Evolutionary conservation across 2,888 invertebrate genomes (phyloP).

Genomic region (Lasioglossum malachurum): DNA sequence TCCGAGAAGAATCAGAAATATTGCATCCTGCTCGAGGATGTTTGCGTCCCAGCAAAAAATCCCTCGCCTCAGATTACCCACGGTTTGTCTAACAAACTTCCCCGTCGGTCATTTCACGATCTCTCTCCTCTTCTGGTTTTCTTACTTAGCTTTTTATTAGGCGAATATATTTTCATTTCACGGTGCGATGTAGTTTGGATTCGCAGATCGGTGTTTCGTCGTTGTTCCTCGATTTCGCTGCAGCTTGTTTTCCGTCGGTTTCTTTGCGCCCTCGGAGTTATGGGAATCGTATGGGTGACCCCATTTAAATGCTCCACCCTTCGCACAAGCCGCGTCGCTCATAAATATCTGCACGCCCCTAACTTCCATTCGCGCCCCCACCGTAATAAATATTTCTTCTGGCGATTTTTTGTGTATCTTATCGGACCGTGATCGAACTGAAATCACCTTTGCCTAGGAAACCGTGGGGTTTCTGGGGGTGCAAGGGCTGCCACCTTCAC

Average conservation of each 20-base stretch:
- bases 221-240: constrained; percentile 8
- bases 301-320: constrained; percentile 61
- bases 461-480: neutral
- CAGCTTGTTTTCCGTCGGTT: neutral
- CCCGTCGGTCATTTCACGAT: neutral
- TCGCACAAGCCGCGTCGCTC: constrained; percentile 28
- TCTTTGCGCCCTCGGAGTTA: constrained; percentile 40
- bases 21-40: constrained; percentile 61
- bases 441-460: constrained; percentile 21
- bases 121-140: neutral
- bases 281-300: constrained; percentile 54
- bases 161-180: neutral
- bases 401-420: constrained; percentile 52
- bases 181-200: neutral
- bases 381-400: constrained; percentile 60
- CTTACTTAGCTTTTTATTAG: neutral
- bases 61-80: constrained; percentile 5
- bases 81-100: constrained; percentile 1
- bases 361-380: constrained; percentile 41
- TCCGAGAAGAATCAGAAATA: constrained; percentile 68
- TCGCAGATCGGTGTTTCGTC: neutral
- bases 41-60: constrained; percentile 14
- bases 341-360: constrained; percentile 53
- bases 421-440: constrained; percentile 42
- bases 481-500: neutral